phyloP scores from a whole-genome alignment of 2,797 vertebrate species.

The Aldrovandia affinis region DNA sequence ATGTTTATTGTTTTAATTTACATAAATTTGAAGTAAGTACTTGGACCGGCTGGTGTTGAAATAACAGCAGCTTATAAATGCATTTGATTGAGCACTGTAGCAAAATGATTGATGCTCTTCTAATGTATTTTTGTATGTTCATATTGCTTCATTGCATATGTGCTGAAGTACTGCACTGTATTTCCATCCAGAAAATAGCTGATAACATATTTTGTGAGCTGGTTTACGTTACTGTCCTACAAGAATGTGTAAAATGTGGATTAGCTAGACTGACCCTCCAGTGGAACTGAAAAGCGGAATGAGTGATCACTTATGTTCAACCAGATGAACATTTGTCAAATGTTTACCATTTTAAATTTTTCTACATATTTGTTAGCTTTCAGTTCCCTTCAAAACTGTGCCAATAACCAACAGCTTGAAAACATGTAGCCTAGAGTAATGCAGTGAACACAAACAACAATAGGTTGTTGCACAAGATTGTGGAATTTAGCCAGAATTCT shows the following conservation, averaged over 20 bases:
- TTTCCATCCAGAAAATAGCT: constrained; percentile 7
- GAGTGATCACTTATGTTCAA: neutral
- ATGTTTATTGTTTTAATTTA: neutral
- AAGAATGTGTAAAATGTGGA: constrained; percentile 62
- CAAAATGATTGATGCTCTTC: neutral
- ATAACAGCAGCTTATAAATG: neutral
- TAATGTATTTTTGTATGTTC: neutral
- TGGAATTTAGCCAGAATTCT: neutral
- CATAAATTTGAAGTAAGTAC: neutral
- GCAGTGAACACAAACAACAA: no score
- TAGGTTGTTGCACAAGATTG: neutral
- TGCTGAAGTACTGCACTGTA: neutral
- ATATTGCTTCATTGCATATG: no score
- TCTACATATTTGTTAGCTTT: neutral
- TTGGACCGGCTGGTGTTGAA: neutral
- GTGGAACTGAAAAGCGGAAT: constrained; percentile 29
- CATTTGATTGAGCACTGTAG: neutral
- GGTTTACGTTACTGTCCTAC: constrained; percentile 27
- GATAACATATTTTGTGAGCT: constrained; percentile 11
- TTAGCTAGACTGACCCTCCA: constrained; percentile 22
- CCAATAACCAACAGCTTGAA: neutral
- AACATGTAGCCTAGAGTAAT: neutral
- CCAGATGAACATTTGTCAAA: neutral
- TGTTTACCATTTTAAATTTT: neutral
- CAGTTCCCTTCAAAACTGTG: neutral